Conservation (phyloP, 2,888 invertebrate genomes). For the Eupithecia inturbata region DNA sequence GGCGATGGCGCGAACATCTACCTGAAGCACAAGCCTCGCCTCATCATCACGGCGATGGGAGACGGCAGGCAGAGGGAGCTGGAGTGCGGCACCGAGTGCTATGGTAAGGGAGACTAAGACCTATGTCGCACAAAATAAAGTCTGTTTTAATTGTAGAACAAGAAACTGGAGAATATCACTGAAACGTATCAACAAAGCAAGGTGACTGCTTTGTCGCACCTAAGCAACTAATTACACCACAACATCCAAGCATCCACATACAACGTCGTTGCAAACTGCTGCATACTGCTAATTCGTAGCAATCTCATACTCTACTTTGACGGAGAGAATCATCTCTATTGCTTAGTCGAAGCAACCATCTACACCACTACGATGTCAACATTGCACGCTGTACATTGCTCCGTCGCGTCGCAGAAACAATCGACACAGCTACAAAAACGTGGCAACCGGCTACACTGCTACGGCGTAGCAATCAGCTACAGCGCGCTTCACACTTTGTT, state of each 20-base stretch:
- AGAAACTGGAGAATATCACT: neutral
- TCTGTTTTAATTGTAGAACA: neutral
- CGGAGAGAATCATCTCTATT: no score
- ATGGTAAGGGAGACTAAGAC: constrained; percentile 23
- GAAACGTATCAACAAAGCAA: neutral
- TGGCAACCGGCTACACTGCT: neutral
- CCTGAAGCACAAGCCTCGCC: constrained; percentile 95
- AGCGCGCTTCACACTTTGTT: neutral
- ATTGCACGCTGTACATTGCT: neutral
- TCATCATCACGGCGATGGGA: constrained; percentile 95
- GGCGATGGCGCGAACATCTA: constrained; percentile 98
- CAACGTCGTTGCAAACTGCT: no score
- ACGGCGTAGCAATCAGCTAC: neutral
- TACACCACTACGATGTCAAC: no score
- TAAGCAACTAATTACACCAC: no score
- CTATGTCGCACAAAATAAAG: neutral
- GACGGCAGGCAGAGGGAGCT: constrained; percentile 95
- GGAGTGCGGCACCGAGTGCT: constrained; percentile 87
- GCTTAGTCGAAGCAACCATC: no score
- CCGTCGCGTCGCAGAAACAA: neutral
- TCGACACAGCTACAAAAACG: neutral
- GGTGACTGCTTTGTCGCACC: no score
- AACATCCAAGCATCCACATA: no score
- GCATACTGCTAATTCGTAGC: no score
- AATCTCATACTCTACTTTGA: no score